These are phyloP conservation scores for Sphaeramia orbicularis DNA, from an alignment of 2,797 vertebrate genomes.

Conservation along the genomic window DNA sequence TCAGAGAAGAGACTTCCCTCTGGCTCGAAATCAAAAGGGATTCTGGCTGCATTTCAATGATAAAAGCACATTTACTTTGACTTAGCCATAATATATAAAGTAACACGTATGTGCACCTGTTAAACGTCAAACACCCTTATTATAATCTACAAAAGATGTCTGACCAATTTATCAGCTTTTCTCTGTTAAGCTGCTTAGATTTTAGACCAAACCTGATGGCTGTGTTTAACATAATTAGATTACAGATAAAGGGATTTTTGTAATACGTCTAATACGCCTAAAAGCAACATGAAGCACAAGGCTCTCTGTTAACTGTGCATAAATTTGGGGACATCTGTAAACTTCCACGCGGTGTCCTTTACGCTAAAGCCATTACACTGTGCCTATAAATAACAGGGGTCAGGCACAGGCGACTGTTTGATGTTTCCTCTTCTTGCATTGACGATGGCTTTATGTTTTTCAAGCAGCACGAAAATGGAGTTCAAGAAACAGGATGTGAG, in stretches of 20 bases:
- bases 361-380: constrained; percentile 33
- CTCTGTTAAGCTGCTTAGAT: constrained; percentile 9
- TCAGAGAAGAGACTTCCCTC: constrained; percentile 47
- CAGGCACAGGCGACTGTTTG: constrained; percentile 31
- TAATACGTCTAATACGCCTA: constrained; percentile 8
- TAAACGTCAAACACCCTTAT: not conserved
- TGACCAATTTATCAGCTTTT: constrained; percentile 14
- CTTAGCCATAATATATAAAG: constrained; percentile 27
- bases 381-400: constrained; percentile 56
- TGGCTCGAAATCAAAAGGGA: constrained; percentile 52
- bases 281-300: constrained; percentile 3
- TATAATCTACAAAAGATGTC: constrained; percentile 20
- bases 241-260: constrained; percentile 21
- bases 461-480: constrained; percentile 43
- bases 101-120: not conserved
- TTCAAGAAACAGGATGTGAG: constrained; percentile 73
- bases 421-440: constrained; percentile 32
- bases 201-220: not conserved
- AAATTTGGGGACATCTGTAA: constrained; percentile 24
- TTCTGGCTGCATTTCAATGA: constrained; percentile 61
- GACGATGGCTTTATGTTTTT: constrained; percentile 44
- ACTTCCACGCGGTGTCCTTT: constrained; percentile 32
- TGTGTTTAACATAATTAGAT: not conserved
- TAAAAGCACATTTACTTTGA: constrained; percentile 34
- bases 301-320: not conserved